A percentile compares a stretch with the other conserved stretches of the same genome.
phyloP scores from a whole-genome alignment of 2,113 vertebrate species.

The Periophthalmodon schlosseri region DNA sequence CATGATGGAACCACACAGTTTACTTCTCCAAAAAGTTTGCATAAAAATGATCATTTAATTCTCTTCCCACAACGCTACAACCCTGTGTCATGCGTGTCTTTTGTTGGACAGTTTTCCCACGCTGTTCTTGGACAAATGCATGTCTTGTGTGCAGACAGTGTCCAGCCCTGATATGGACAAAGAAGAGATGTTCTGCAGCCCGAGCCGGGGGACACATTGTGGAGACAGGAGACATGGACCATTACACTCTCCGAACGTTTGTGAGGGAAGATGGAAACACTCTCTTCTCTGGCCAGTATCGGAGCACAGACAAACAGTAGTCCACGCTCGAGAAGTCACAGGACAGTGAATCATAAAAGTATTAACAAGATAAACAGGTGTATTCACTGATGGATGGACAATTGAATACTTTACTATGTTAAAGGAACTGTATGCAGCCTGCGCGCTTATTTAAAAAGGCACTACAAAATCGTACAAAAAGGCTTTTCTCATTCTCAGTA shows the following conservation, averaged over 20 bases:
- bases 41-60: not conserved
- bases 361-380: conserved; percentile 7
- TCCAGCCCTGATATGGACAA: conserved; percentile 27
- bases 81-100: not conserved
- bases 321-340: conserved; percentile 28
- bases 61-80: not conserved
- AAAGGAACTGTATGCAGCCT: not conserved
- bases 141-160: conserved; percentile 17
- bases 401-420: not conserved
- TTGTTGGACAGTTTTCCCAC: not conserved
- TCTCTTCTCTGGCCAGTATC: conserved; percentile 45
- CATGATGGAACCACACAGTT: not conserved
- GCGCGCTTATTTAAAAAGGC: too few relatives aligned
- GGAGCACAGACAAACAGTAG: conserved; percentile 34
- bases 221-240: conserved; percentile 51
- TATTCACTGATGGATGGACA: not conserved
- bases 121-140: conserved; percentile 6
- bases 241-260: conserved; percentile 54
- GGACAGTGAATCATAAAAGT: conserved; percentile 17
- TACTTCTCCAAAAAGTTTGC: not conserved
- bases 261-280: conserved; percentile 47
- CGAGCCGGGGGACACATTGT: conserved; percentile 50
- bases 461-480: too few relatives aligned
- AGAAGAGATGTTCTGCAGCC: conserved; percentile 23
- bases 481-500: too few relatives aligned